Base-by-base conservation (phyloP, 2,113 vertebrate species). In the Xenopus laevis region DNA sequence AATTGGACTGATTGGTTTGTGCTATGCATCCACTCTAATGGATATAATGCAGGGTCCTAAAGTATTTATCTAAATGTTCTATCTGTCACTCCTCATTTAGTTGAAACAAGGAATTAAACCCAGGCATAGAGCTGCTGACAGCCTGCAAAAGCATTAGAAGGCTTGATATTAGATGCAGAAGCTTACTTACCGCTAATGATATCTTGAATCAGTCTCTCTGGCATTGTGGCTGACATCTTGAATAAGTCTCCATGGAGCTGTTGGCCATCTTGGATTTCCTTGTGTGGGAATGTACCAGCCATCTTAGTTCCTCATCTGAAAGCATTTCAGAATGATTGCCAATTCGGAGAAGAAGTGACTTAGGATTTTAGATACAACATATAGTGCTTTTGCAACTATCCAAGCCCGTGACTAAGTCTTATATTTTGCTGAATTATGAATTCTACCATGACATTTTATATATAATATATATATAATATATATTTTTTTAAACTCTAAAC, bases 61-160 rank as follows among this genome's bases (percentile, higher is more conserved):
- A 57, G 74, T 77, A 77, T 77, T 77, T 70, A 77, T 77, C 74
- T 77, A 77, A 77, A 77, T 77, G 74, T 77, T 77, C 74, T 44
- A 16, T 63, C 74, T 77, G 74, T 77, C 74, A 77, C 74, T 77
- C 46, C 74, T 70, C 74, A 70, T 77, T 77, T 44, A 18, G 53
- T 77, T 70, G 74, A 69, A 57, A 71, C 74, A 65, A 79, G 80
- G 83, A 87, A 87, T 87, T 82, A 86, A 80, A 78, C 7, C 18
- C 82, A 72, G 79, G 81, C 74, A 74, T 40, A 53, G 81, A 84
- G 83, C 85, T 84, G 79, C 78, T 80, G 77, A 78, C 71, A 77
- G 78, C 68, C 82, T 79, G 78, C 59, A 15, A 77, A 50, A 63
- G 74, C 71, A 69, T 78, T 65, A 72, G 71, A 61, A 74, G 53